These are phyloP conservation scores for Pocota personata DNA, from an alignment of 2,888 invertebrate genomes.

Conservation along the genomic window DNA sequence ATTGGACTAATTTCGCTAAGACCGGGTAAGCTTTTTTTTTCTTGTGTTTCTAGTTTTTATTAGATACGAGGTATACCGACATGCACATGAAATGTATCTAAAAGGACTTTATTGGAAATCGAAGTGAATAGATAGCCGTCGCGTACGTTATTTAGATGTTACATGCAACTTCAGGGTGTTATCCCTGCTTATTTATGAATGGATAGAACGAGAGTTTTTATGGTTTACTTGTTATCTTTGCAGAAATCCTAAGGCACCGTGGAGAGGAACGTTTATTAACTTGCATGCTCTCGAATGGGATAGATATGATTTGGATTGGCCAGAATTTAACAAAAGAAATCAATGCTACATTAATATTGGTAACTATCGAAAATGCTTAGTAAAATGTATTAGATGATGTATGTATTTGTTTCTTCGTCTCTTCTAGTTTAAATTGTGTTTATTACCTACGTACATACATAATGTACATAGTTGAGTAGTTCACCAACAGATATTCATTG, in stretches of 20 bases:
- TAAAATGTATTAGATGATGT: not conserved
- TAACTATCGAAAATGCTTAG: conserved; percentile 69
- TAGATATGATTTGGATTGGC: conserved; percentile 91
- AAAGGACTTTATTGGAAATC: not conserved
- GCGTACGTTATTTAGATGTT: not conserved
- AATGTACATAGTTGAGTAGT: too few species aligned
- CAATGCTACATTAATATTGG: conserved; percentile 91
- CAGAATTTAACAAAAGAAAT: conserved; percentile 89
- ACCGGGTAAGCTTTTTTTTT: conserved; percentile 87
- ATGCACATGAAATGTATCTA: not conserved
- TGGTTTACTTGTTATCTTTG: conserved; percentile 68
- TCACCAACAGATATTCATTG: too few species aligned
- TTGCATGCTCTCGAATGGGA: conserved; percentile 87
- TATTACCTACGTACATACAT: too few species aligned
- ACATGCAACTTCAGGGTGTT: not conserved
- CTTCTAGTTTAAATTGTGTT: too few species aligned
- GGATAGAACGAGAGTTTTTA: not conserved
- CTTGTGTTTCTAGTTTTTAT: not conserved
- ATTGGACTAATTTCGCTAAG: conserved; percentile 95
- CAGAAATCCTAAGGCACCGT: conserved; percentile 91
- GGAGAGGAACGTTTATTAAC: conserved; percentile 86
- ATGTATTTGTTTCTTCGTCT: too few species aligned
- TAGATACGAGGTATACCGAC: conserved; percentile 3
- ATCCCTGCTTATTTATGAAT: not conserved
- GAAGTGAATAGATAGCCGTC: not conserved